phyloP scores from a whole-genome alignment of 2,888 invertebrate genomes.

The Andricus quercusramuli region DNA sequence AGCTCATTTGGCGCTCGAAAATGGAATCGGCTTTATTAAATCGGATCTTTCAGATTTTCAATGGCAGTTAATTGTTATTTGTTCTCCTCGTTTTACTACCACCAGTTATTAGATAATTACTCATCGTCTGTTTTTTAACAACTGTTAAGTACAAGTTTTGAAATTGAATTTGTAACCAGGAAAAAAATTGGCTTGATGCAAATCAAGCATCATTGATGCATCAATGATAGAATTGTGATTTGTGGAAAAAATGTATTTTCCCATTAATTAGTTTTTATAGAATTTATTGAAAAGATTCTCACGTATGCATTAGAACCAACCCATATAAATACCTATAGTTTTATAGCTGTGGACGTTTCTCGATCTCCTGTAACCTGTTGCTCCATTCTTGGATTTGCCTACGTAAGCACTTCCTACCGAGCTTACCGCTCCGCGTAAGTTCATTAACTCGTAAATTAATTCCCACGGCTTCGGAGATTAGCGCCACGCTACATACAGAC shows the following conservation, averaged over 20 bases:
- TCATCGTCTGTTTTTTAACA: neutral
- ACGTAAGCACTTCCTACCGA: slow-evolving; percentile 63
- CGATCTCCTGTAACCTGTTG: slow-evolving; percentile 69
- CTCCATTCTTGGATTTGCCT: slow-evolving; percentile 68
- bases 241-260: no score
- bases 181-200: no score
- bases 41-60: slow-evolving; percentile 26
- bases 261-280: neutral
- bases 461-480: slow-evolving; percentile 63
- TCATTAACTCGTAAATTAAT: slow-evolving; percentile 65
- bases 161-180: no score
- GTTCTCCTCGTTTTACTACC: neutral
- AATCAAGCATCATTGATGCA: no score
- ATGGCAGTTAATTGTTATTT: slow-evolving; percentile 24
- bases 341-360: slow-evolving; percentile 32
- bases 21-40: slow-evolving; percentile 33
- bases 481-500: slow-evolving; percentile 45
- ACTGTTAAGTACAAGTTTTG: neutral
- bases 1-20: slow-evolving; percentile 22
- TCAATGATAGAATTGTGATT: no score
- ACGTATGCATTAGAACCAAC: neutral
- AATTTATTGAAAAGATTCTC: neutral
- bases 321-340: neutral
- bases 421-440: slow-evolving; percentile 58
- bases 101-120: neutral